These are phyloP conservation scores for Physeter macrocephalus DNA, from an alignment of 2,113 vertebrate species.

Conservation along the genomic window DNA sequence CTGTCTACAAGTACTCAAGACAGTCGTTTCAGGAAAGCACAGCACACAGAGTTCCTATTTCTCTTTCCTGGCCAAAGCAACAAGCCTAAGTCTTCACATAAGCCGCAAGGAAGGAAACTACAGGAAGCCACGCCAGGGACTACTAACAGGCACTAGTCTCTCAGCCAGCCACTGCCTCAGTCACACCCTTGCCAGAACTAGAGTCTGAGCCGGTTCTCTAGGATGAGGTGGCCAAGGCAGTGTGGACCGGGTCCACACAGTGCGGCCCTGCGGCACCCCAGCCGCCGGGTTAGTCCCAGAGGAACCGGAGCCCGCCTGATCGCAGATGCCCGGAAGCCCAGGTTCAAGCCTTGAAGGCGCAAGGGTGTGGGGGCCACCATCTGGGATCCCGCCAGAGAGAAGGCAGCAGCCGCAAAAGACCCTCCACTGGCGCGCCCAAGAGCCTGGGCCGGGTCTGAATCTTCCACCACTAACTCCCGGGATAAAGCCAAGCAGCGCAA, in stretches of 20 bases:
- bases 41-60: not conserved
- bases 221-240: not conserved
- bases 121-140: not conserved
- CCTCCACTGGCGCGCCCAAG: fast-evolving
- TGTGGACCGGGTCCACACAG: not conserved
- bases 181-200: not conserved
- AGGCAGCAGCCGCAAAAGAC: too few relatives aligned
- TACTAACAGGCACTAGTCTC: not conserved
- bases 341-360: not conserved
- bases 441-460: fast-evolving
- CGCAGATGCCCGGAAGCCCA: too few relatives aligned
- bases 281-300: fast-evolving
- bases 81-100: not conserved
- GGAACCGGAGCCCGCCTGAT: too few relatives aligned
- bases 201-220: not conserved
- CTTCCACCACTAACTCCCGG: fast-evolving
- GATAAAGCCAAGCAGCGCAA: fast-evolving
- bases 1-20: not conserved
- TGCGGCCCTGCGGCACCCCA: too few relatives aligned
- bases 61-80: not conserved
- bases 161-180: not conserved
- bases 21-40: not conserved
- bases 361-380: not conserved
- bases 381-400: fast-evolving
- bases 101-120: not conserved